phyloP scores from a whole-genome alignment of 2,888 invertebrate species.

The Drosophila rellima region DNA sequence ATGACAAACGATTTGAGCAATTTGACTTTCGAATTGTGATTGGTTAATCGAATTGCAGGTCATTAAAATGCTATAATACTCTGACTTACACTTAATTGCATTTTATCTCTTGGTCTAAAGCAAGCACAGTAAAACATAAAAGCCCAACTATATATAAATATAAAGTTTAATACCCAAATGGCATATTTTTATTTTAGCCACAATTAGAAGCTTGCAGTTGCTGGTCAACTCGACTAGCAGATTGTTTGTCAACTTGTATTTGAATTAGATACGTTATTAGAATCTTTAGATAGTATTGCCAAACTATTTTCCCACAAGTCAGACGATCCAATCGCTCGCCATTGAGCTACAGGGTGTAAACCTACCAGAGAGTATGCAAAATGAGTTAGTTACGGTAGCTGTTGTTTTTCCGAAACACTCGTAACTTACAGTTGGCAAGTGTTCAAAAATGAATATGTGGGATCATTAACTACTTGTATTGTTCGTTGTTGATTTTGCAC shows the following conservation, averaged over 20 bases:
- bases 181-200: constrained; percentile 31
- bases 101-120: constrained; percentile 16
- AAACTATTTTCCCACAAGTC: too few species aligned
- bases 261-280: not conserved
- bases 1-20: constrained; percentile 74
- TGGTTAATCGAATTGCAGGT: constrained; percentile 73
- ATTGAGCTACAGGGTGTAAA: not conserved
- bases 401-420: constrained; percentile 31
- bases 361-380: not conserved
- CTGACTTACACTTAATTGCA: constrained; percentile 48
- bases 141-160: constrained; percentile 21
- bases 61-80: constrained; percentile 65
- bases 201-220: constrained; percentile 42
- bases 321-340: not conserved
- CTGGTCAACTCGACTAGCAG: not conserved
- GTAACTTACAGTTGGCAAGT: constrained; percentile 39
- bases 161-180: constrained; percentile 18
- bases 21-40: constrained; percentile 74
- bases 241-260: constrained; percentile 6
- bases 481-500: constrained; percentile 54
- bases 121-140: constrained; percentile 14
- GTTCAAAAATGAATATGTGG: constrained; percentile 46
- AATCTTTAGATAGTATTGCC: too few species aligned
- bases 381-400: constrained; percentile 21
- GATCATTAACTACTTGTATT: constrained; percentile 56